These are phyloP conservation scores for Corythornis vintsioides DNA, from an alignment of 2,113 vertebrate genomes.

Conservation along the genomic window DNA sequence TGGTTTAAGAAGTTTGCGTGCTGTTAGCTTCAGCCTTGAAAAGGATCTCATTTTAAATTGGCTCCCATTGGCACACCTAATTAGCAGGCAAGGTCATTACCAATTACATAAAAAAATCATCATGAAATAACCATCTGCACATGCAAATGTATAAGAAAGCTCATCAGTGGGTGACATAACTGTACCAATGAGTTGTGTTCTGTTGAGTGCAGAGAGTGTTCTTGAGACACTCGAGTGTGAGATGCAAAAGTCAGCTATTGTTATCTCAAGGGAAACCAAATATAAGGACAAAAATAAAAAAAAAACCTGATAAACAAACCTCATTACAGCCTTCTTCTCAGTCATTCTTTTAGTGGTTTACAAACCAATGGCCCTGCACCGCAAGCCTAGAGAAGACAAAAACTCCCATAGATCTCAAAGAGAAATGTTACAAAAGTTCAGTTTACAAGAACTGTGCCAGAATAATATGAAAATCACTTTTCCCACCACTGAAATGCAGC, in stretches of 20 bases:
- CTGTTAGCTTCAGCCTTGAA: background rate
- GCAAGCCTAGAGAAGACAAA: background rate
- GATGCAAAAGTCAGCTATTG: background rate
- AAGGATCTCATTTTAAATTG: background rate
- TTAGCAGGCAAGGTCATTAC: background rate
- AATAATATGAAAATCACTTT: constrained; percentile 32
- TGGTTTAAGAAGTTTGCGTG: background rate
- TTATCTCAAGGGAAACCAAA: constrained; percentile 27
- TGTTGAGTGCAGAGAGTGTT: background rate
- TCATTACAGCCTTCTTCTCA: background rate
- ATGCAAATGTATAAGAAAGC: background rate
- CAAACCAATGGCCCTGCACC: background rate
- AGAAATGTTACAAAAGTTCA: constrained; percentile 9
- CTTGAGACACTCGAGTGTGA: background rate
- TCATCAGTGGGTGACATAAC: background rate
- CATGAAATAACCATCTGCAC: background rate
- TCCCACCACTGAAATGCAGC: constrained; percentile 38
- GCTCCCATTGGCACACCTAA: background rate
- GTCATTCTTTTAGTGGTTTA: background rate
- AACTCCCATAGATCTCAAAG: constrained; percentile 17
- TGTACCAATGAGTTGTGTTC: background rate
- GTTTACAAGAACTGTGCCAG: constrained; percentile 31
- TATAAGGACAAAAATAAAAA: background rate
- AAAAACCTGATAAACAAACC: background rate
- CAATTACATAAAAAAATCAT: background rate